Conservation (phyloP, 2,888 invertebrate species). For the Laspeyria flexula region DNA sequence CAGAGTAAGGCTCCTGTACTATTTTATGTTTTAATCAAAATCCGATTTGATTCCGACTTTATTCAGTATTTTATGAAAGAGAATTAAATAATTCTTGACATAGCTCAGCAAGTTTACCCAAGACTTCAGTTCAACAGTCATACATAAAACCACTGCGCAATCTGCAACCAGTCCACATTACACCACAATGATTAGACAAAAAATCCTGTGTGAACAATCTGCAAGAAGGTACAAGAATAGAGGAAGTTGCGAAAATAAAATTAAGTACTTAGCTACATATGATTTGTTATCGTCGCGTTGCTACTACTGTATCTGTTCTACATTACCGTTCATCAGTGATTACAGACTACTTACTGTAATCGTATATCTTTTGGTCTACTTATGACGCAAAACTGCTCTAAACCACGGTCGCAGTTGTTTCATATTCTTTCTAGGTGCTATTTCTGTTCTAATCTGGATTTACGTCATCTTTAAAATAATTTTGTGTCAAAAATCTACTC, state of each 20-base stretch:
- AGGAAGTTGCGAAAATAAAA: constrained; percentile 37
- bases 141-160: no score
- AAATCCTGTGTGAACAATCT: not conserved
- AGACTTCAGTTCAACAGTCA: no score
- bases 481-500: no score
- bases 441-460: no score
- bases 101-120: no score
- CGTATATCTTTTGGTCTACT: constrained; percentile 10
- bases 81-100: no score
- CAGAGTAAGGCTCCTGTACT: no score
- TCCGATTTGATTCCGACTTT: no score
- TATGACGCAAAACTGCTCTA: constrained; percentile 7
- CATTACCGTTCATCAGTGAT: constrained; percentile 31
- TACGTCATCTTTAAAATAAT: no score
- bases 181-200: not conserved
- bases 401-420: not conserved
- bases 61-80: no score
- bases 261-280: constrained; percentile 7
- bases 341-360: constrained; percentile 12
- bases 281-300: constrained; percentile 22
- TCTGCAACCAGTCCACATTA: not conserved
- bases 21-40: no score
- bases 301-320: constrained; percentile 8
- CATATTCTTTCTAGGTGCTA: constrained; percentile 1
- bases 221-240: constrained; percentile 10